A percentile compares a stretch with the other conserved stretches of the same genome.
These are phyloP conservation scores for pig (Sus scrofa) DNA, from an alignment of 2,113 vertebrate genomes.

Conservation along the genomic window T2T-Sscrofa CM000822.6:5758001-5758500, in stretches of 20 bases:
- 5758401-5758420: neutral
- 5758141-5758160: too few species aligned
- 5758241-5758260: too few species aligned
- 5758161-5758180: too few species aligned
- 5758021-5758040: neutral
- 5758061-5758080: neutral
- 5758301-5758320: too few species aligned
- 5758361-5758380: neutral
- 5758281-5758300: too few species aligned
- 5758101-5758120: too few species aligned
- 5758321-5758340: neutral
- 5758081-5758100: neutral
- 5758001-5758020: neutral
- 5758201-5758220: too few species aligned
- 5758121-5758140: too few species aligned
- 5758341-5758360: neutral
- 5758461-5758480: constrained; percentile 11
- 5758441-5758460: neutral
- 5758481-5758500: neutral
- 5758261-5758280: too few species aligned
- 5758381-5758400: neutral
- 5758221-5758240: too few species aligned
- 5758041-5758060: neutral
- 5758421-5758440: neutral
- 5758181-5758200: too few species aligned